phyloP scores from a whole-genome alignment of 2,888 invertebrate genomes.

The Ochropacha duplaris region DNA sequence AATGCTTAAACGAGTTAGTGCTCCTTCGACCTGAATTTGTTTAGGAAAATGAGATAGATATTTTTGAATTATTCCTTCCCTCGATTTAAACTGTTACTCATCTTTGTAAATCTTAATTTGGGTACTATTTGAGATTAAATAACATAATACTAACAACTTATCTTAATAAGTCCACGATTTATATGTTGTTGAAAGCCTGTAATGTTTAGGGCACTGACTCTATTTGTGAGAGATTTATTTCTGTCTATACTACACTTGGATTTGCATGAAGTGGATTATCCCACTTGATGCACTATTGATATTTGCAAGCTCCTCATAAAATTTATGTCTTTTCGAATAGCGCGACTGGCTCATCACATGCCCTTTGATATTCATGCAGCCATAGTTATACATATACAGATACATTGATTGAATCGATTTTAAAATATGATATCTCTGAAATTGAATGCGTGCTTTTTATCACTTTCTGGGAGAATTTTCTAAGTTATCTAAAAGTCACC shows the following conservation, averaged over 20 bases:
- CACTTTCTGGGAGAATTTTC: not conserved
- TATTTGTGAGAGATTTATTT: constrained; percentile 55
- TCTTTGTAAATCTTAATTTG: not conserved
- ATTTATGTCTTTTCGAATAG: constrained; percentile 53
- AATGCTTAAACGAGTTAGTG: not conserved
- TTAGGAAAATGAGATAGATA: not conserved
- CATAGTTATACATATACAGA: not conserved
- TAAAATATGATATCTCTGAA: not conserved
- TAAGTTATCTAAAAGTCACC: not conserved
- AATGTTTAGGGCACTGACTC: constrained; percentile 44
- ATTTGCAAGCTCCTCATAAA: constrained; percentile 56
- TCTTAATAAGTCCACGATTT: constrained; percentile 13
- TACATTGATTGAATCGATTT: not conserved
- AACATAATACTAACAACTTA: constrained; percentile 3
- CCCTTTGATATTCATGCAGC: constrained; percentile 31
- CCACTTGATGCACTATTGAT: constrained; percentile 63
- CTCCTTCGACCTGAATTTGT: not conserved
- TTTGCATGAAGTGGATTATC: constrained; percentile 66
- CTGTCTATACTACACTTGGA: constrained; percentile 57
- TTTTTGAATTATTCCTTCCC: not conserved
- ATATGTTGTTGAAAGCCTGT: constrained; percentile 31
- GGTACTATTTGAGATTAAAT: constrained; percentile 1
- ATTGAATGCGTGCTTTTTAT: not conserved
- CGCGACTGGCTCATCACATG: constrained; percentile 27
- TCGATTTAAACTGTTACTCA: not conserved